A percentile compares a stretch with the other conserved stretches of the same genome.
These are phyloP conservation scores for Rhagologus leucostigma DNA, from an alignment of 2,113 vertebrate genomes.

Conservation along the genomic window DNA sequence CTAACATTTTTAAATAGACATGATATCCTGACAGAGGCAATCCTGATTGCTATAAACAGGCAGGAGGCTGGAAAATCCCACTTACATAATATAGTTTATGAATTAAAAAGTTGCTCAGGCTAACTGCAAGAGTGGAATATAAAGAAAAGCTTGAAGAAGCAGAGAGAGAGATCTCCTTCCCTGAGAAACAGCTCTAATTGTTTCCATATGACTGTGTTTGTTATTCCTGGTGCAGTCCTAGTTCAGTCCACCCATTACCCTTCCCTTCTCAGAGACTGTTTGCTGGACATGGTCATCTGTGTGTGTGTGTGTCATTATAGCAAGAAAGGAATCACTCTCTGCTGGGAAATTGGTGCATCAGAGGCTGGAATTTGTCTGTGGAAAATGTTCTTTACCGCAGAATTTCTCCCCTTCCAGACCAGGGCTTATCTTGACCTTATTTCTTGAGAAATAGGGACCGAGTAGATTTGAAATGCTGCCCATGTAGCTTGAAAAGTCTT, in stretches of 20 bases:
- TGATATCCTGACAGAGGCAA: conserved; percentile 11
- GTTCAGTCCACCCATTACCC: background rate
- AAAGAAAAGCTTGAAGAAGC: background rate
- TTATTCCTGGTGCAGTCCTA: background rate
- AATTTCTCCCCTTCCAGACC: background rate
- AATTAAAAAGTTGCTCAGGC: background rate
- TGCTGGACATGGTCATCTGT: background rate
- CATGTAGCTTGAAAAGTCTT: background rate
- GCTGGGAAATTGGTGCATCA: background rate
- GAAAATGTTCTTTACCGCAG: background rate
- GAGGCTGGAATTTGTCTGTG: background rate
- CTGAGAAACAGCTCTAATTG: background rate
- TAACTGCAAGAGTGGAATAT: background rate
- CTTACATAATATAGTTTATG: background rate
- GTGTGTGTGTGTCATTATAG: background rate
- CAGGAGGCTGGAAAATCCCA: conserved; percentile 3
- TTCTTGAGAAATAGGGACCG: background rate
- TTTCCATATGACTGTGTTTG: background rate
- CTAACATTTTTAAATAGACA: conserved; percentile 8
- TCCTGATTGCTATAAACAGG: background rate
- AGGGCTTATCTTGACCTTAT: background rate
- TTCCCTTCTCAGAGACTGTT: background rate
- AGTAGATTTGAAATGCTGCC: background rate
- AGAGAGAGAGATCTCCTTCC: background rate
- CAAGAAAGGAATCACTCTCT: background rate